Evolutionary conservation across 2,797 vertebrate species (phyloP).

Genomic region (Xenentodon cancila): DNA sequence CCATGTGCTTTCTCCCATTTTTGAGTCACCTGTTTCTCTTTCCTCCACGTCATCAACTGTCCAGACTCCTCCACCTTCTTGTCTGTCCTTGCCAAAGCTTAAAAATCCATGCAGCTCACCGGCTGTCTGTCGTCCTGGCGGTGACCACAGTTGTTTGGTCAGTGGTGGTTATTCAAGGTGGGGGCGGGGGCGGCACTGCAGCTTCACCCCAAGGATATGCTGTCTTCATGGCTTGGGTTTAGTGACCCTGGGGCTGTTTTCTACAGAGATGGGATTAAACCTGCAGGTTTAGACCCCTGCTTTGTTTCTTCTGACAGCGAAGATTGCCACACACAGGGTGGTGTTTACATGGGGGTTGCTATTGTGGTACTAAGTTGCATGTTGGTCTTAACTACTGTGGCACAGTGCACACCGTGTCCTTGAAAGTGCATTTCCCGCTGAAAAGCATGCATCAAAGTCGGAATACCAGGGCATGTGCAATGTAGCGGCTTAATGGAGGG

Average conservation of each 20-base stretch:
- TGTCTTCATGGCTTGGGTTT: slow-evolving; percentile 62
- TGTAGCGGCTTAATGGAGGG: slow-evolving; percentile 44
- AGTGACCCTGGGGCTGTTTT: slow-evolving; percentile 64
- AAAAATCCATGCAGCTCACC: slow-evolving; percentile 53
- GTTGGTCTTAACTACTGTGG: slow-evolving; percentile 52
- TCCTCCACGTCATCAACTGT: slow-evolving; percentile 16
- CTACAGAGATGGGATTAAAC: slow-evolving; percentile 73
- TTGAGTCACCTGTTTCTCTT: slow-evolving; percentile 43
- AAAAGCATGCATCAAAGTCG: slow-evolving; percentile 45
- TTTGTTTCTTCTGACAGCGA: slow-evolving; percentile 73
- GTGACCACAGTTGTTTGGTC: slow-evolving; percentile 34
- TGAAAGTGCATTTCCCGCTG: slow-evolving; percentile 50
- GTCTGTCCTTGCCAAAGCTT: slow-evolving; percentile 60
- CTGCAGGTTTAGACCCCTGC: slow-evolving; percentile 72
- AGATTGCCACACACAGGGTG: slow-evolving; percentile 57
- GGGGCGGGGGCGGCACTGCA: slow-evolving; percentile 49
- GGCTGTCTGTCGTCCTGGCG: slow-evolving; percentile 41
- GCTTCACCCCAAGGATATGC: slow-evolving; percentile 68
- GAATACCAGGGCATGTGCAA: slow-evolving; percentile 37
- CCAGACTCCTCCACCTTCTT: slow-evolving; percentile 4
- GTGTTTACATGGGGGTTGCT: slow-evolving; percentile 52
- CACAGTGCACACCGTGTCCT: slow-evolving; percentile 56
- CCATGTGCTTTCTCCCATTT: slow-evolving; percentile 50
- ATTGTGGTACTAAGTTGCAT: slow-evolving; percentile 57
- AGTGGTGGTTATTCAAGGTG: slow-evolving; percentile 44